Base-by-base conservation (phyloP, 2,797 vertebrate genomes). In the Mormyrus proboscirostris region DNA sequence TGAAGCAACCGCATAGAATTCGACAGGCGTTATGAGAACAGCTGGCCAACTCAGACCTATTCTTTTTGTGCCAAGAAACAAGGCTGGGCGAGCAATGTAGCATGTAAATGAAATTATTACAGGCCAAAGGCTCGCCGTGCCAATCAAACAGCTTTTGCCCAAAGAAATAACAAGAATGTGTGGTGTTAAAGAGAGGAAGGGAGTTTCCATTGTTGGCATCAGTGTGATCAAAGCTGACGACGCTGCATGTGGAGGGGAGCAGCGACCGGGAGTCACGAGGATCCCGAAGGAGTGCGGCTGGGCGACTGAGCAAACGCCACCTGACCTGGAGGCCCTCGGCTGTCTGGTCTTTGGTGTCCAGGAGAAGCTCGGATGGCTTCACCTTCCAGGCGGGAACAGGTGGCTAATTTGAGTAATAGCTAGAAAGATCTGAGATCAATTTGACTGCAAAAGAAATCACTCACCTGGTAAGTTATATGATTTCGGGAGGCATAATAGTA, bases 1-100 rank as follows among this genome's bases (percentile, higher is more conserved):
- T 83, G 44, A 85, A 25, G 44, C 82, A 50, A 85, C 22, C 22
- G n/a, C 41, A 82, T 85, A 51, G 82, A 51, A 85, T 85, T 85
- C 49, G 50, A 50, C 44, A 29, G 49, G 47, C 22, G 50, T 85
- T 85, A 44, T 85, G 47, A 29, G 49, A 85, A 85, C n/a, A 85
- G 41, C 47, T 85, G 82, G 82, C 44, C 82, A 85, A 85, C 47
- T 51, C 44, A 22, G 82, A 49, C 47, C 8, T 49, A 29, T 84
- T 84, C n/a, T 49, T 49, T 51, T 50, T 50, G 82, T 50, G 41
- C 41, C 47, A 50, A 49, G 47, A 50, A 85, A 50, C 44, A 29
- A 2, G 44, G n/a, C 9, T 85, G 51, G 49, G n/a, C 4, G 1
- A 4, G 41, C 19, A 85, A 16, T 47, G 19, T 82, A n/a, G 76